Evolutionary conservation across 2,113 vertebrate genomes (phyloP), one percentile per base, ranked within the genome.

Genomic region (Catharus fuscescens): DNA sequence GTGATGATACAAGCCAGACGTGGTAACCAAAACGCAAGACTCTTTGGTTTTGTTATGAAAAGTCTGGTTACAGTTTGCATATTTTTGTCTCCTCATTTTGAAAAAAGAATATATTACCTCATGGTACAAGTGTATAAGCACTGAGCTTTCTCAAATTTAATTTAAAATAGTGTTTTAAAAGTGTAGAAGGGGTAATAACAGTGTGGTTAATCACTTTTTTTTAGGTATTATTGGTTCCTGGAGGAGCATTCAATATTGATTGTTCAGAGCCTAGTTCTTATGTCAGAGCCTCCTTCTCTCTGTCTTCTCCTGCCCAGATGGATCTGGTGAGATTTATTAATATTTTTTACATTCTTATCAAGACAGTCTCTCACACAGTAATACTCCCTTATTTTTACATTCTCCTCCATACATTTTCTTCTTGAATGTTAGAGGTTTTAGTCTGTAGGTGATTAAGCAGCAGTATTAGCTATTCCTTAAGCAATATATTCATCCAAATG

Each of bases 151-250:
- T 78, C 15, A 54, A 80, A 64, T 90, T 18, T 80, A 59, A 54
- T 62, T 66, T 64, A 84, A 45, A 25, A 4, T 26, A 40, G 17
- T 28, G 17, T 47, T 95, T 86, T 66, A 24, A 52, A 65, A 64
- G 18, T 50, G 20, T 44, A n/a, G 23, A 65, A 64, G 28, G 59
- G 32, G 12, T 86, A 77, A 20, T 72, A 93, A 80, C 25, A 76
- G 20, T 53, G 23, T 86, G 18, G 19, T n/a, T 81, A 69, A 92
- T 47, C 11, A 9, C 53, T 93, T 60, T 92, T 76, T 93, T 28
- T 5, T 89, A 99, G 99, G 98, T 99, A 54, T 95, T 99, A 77
- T 95, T 99, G 36, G 98, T 99, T 96, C 99, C 99, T 57, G 99
- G 99, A 80, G 97, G 96, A 42, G 97, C 86, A 47, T 99, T 99